Percentiles rank a stretch among this genome's conserved stretches.
Conservation (phyloP, 2,888 invertebrate genomes). For the Galeruca laticollis region DNA sequence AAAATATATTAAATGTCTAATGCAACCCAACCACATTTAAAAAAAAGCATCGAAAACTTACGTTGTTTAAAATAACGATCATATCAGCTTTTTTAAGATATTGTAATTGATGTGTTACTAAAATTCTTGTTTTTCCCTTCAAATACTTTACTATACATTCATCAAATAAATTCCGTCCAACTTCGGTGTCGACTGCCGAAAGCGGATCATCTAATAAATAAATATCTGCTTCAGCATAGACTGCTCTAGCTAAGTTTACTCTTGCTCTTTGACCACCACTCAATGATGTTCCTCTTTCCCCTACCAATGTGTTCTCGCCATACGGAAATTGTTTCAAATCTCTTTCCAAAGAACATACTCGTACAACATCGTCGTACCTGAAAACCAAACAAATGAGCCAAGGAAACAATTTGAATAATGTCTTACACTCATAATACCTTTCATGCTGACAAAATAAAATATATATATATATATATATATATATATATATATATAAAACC, state of each 20-base stretch:
- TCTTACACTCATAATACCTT: too few relatives aligned
- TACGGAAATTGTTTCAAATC: conserved; percentile 80
- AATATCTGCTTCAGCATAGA: conserved; percentile 82
- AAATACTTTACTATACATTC: conserved; percentile 74
- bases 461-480: too few relatives aligned
- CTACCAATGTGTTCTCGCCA: conserved; percentile 82
- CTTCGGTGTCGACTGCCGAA: conserved; percentile 84
- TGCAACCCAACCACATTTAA: too few relatives aligned
- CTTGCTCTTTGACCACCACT: conserved; percentile 88
- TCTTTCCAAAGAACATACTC: conserved; percentile 74
- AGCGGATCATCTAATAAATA: conserved; percentile 86
- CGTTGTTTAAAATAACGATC: conserved; percentile 77
- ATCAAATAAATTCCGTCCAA: conserved; percentile 81
- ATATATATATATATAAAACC: too few relatives aligned
- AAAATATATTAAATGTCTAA: too few relatives aligned
- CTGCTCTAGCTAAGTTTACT: conserved; percentile 81
- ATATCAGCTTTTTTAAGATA: conserved; percentile 77
- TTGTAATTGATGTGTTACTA: conserved; percentile 89
- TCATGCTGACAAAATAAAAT: too few relatives aligned
- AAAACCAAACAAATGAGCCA: background rate
- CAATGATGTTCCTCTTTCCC: conserved; percentile 82
- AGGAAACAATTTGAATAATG: too few relatives aligned
- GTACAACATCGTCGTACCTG: conserved; percentile 66
- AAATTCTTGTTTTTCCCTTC: conserved; percentile 76
- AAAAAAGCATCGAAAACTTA: conserved; percentile 41